Conservation (phyloP, 1,140 invertebrate species). For the Scaptomyza graminum region DNA sequence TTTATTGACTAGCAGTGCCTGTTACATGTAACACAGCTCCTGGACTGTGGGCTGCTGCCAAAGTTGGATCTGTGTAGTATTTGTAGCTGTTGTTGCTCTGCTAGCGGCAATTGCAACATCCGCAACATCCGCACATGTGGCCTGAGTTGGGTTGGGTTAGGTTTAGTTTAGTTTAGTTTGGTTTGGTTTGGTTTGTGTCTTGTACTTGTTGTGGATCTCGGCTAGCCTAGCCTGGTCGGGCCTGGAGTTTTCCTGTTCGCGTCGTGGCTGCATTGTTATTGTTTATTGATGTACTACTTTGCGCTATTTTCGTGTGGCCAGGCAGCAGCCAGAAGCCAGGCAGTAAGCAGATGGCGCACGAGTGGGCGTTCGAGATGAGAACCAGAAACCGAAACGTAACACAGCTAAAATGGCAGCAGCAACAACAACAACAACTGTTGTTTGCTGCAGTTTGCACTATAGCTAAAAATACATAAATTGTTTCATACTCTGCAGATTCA, state of each 20-base stretch:
- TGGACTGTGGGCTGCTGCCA: conserved; percentile 40
- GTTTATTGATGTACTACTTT: conserved; percentile 83
- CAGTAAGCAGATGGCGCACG: conserved; percentile 56
- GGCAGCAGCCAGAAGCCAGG: conserved; percentile 12
- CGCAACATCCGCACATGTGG: conserved; percentile 72
- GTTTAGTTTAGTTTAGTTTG: conserved; percentile 11
- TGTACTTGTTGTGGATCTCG: conserved; percentile 20
- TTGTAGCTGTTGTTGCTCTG: conserved; percentile 17
- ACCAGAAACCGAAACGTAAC: conserved; percentile 17
- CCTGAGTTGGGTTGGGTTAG: conserved; percentile 29
- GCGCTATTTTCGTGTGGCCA: conserved; percentile 78
- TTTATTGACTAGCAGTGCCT: conserved; percentile 63
- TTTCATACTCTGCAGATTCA: conserved; percentile 29
- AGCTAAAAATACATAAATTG: conserved; percentile 57
- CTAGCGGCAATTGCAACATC: conserved; percentile 51
- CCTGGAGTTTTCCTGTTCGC: conserved; percentile 56
- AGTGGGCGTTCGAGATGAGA: conserved; percentile 66
- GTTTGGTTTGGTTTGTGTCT: conserved; percentile 11
- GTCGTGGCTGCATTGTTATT: conserved; percentile 74
- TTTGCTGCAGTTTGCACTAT: conserved; percentile 26
- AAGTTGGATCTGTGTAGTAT: conserved; percentile 7
- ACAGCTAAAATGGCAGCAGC: conserved; percentile 17
- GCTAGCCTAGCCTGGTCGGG: conserved; percentile 24
- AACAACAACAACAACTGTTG: conserved; percentile 20
- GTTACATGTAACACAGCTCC: conserved; percentile 41